A percentile compares a stretch with the other conserved stretches of the same genome.
phyloP scores from a whole-genome alignment of 2,113 vertebrate species.

The Amia ocellicauda region DNA sequence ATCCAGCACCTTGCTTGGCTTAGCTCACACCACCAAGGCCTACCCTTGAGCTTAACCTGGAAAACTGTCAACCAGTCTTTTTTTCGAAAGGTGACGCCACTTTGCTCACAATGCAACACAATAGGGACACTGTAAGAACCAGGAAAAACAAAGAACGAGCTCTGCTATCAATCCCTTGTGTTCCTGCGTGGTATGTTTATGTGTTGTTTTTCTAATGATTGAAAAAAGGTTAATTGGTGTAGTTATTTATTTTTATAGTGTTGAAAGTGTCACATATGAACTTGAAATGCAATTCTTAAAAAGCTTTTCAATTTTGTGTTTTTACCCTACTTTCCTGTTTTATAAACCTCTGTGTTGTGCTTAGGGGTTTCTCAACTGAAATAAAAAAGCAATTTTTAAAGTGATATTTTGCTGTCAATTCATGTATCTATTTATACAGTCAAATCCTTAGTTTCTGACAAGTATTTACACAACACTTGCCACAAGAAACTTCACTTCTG shows the following conservation, averaged over 20 bases:
- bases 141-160: slow-evolving; percentile 29
- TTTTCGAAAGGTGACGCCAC: slow-evolving; percentile 46
- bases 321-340: background rate
- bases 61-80: slow-evolving; percentile 41
- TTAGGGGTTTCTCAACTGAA: no score
- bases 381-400: no score
- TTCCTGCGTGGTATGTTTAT: slow-evolving; percentile 22
- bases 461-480: no score
- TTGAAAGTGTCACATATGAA: slow-evolving; percentile 42
- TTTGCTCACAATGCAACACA: slow-evolving; percentile 15
- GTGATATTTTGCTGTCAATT: no score
- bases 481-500: background rate
- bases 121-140: slow-evolving; percentile 44
- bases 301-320: slow-evolving; percentile 26
- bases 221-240: slow-evolving; percentile 31
- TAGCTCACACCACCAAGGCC: background rate
- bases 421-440: no score
- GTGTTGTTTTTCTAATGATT: slow-evolving; percentile 39
- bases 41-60: slow-evolving; percentile 22
- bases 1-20: background rate
- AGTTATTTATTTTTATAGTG: slow-evolving; percentile 45
- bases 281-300: slow-evolving; percentile 34
- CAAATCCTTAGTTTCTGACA: no score
- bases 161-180: slow-evolving; percentile 27
- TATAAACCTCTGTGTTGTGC: no score